Evolutionary conservation across 2,113 vertebrate genomes (phyloP).

Genomic region (Microcebus murinus): DNA sequence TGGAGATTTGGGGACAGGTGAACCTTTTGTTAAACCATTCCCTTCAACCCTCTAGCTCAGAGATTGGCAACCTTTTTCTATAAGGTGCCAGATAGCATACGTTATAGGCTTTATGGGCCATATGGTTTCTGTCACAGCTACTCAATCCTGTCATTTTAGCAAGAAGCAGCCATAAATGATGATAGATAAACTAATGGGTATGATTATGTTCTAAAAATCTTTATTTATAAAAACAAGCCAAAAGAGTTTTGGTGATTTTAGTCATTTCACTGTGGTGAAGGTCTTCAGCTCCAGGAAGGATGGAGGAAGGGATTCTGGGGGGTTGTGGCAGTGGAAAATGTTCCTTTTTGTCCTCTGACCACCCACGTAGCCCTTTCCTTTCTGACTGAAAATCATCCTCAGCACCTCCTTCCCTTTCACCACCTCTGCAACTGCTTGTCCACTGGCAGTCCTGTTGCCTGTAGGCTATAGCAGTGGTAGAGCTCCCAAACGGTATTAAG

Average conservation of each 20-base stretch:
- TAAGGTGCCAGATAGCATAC: not conserved
- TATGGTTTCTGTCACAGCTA: not conserved
- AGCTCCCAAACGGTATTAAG: conserved; percentile 22
- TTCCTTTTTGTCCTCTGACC: not conserved
- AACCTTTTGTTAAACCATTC: conserved; percentile 3
- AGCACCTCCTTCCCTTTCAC: not conserved
- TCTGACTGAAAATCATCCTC: conserved; percentile 33
- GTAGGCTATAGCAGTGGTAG: not conserved
- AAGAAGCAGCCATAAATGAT: not conserved
- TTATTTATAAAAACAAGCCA: not conserved
- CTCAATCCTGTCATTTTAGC: not conserved
- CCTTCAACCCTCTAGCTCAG: not conserved
- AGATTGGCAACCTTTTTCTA: not conserved
- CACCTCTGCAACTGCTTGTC: not conserved
- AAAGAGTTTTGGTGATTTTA: not conserved
- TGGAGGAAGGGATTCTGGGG: not conserved
- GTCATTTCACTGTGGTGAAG: not conserved
- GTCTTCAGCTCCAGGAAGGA: not conserved
- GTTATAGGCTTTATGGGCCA: not conserved
- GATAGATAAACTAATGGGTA: not conserved
- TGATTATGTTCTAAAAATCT: not conserved
- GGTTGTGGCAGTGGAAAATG: not conserved
- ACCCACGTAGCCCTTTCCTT: not conserved
- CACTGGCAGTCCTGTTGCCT: not conserved
- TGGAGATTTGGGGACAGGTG: not conserved